A percentile compares a stretch with the other conserved stretches of the same genome.
Evolutionary conservation across 2,888 invertebrate genomes (phyloP).

Genomic region (Drosophila rubida): DNA sequence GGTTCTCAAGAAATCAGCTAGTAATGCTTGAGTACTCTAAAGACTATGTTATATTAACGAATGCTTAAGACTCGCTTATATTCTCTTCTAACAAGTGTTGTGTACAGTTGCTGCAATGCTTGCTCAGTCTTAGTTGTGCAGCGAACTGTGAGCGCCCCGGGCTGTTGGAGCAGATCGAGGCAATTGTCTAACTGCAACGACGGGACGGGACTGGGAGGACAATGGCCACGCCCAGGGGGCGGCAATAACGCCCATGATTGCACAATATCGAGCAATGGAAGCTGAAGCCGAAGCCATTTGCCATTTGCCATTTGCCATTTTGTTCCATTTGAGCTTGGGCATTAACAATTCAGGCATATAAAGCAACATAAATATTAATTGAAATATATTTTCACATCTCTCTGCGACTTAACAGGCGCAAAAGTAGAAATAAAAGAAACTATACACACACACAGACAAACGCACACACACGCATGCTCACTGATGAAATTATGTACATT

Average conservation of each 20-base stretch:
- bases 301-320: constrained; percentile 26
- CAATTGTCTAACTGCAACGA: constrained; percentile 27
- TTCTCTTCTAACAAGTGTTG: neutral
- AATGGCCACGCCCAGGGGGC: constrained; percentile 4
- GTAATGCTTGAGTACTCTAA: neutral
- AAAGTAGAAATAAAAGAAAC: constrained; percentile 57
- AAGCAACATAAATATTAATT: constrained; percentile 80
- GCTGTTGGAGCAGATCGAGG: constrained; percentile 1
- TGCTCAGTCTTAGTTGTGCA: neutral
- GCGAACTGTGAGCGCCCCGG: neutral
- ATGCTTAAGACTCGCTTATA: neutral
- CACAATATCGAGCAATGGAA: constrained; percentile 3
- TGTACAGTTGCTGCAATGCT: neutral
- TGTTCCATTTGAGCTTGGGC: constrained; percentile 40
- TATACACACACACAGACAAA: constrained; percentile 34
- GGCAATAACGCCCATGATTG: constrained; percentile 9
- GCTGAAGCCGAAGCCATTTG: constrained; percentile 19
- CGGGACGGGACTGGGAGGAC: neutral
- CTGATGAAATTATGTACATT: constrained; percentile 81
- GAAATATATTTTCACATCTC: constrained; percentile 77
- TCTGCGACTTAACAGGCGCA: constrained; percentile 58
- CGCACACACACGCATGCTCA: constrained; percentile 30
- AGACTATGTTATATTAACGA: too few relatives aligned
- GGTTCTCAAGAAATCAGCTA: too few relatives aligned
- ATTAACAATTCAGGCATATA: constrained; percentile 75